A percentile compares a stretch with the other conserved stretches of the same genome.
phyloP scores from a whole-genome alignment of 2,888 invertebrate genomes.

The Anaspis maculata region DNA sequence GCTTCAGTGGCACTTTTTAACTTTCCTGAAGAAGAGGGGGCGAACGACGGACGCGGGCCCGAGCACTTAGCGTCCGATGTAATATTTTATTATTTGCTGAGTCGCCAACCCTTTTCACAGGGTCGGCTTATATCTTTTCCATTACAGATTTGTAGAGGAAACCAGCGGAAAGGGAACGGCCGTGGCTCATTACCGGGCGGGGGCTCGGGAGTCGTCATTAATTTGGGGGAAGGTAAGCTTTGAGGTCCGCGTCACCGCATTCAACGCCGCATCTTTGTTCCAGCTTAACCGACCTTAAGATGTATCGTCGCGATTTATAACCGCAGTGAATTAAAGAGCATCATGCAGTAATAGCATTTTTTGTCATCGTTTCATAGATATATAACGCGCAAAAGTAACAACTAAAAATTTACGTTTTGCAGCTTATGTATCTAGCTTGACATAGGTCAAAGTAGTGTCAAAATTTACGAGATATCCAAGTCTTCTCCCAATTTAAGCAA shows the following conservation, averaged over 20 bases:
- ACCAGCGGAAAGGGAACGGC: constrained; percentile 3
- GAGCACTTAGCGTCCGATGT: no score
- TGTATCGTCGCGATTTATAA: constrained; percentile 14
- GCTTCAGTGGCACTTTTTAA: no score
- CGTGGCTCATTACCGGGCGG: constrained; percentile 14
- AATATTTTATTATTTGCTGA: constrained; percentile 16
- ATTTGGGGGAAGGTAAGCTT: constrained; percentile 17
- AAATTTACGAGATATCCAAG: no score
- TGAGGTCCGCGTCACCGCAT: constrained; percentile 19
- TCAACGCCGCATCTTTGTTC: constrained; percentile 16
- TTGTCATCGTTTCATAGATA: no score
- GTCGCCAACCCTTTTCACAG: constrained; percentile 12
- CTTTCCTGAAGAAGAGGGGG: no score
- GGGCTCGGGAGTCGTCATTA: constrained; percentile 19
- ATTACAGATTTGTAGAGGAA: constrained; percentile 12
- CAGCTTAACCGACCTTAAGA: constrained; percentile 13
- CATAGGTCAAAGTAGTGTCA: no score
- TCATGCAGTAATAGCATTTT: no score
- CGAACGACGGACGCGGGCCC: no score
- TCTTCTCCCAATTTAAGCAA: no score
- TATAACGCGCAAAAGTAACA: no score
- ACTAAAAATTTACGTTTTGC: no score
- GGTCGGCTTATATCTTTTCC: constrained; percentile 11
- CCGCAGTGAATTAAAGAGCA: constrained; percentile 10
- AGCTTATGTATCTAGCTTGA: no score